A percentile compares a stretch with the other conserved stretches of the same genome.
phyloP scores from a whole-genome alignment of 2,113 vertebrate species.

The Thalassoma bifasciatum region DNA sequence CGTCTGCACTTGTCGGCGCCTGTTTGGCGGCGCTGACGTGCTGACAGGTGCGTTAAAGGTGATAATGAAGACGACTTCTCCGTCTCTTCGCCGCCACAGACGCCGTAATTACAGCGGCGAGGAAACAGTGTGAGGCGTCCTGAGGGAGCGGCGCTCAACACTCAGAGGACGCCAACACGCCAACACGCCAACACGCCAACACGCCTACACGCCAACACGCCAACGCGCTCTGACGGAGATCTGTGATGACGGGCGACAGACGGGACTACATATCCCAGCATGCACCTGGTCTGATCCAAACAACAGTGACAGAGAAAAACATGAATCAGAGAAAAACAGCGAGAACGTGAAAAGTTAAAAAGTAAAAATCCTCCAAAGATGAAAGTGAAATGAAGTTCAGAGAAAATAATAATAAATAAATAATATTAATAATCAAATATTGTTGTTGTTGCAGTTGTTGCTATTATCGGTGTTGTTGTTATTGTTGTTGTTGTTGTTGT shows the following conservation, averaged over 20 bases:
- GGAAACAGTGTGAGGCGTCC: constrained; percentile 71
- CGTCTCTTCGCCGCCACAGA: constrained; percentile 63
- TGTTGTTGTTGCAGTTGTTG: too few species aligned
- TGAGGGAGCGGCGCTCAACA: constrained; percentile 72
- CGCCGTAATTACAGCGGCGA: constrained; percentile 76
- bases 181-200: too few species aligned
- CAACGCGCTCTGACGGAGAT: constrained; percentile 52
- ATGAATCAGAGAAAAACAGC: too few species aligned
- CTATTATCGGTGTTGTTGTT: too few species aligned
- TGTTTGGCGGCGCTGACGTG: constrained; percentile 72
- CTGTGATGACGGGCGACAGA: constrained; percentile 56
- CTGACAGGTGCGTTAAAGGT: constrained; percentile 81
- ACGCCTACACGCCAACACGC: too few species aligned
- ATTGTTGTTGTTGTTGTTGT: too few species aligned
- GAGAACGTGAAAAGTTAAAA: too few species aligned
- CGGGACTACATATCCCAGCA: constrained; percentile 2
- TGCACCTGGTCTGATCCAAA: neutral
- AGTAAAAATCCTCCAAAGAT: too few species aligned
- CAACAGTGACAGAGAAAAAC: too few species aligned
- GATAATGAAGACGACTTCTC: constrained; percentile 83
- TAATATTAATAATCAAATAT: too few species aligned
- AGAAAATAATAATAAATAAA: too few species aligned
- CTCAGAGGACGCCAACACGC: constrained; percentile 71
- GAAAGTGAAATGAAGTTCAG: too few species aligned
- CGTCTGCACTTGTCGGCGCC: constrained; percentile 74